A percentile compares a stretch with the other conserved stretches of the same genome.
phyloP scores from a whole-genome alignment of 2,888 invertebrate species.

The Augochlorella aurata region DNA sequence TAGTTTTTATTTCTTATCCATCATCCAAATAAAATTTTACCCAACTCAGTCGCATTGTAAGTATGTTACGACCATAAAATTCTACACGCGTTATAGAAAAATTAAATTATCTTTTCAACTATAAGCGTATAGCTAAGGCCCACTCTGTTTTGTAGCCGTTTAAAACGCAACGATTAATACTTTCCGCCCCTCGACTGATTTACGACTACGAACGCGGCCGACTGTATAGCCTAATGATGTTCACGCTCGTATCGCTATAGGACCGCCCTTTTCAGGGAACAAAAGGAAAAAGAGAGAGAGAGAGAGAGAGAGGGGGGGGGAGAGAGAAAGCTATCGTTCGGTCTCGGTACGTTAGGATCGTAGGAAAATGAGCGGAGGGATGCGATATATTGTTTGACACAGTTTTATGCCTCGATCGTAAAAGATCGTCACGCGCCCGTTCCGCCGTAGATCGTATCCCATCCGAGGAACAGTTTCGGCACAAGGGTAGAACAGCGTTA shows the following conservation, averaged over 20 bases:
- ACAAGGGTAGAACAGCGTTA: not conserved
- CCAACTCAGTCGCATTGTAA: too few relatives aligned
- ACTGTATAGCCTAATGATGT: constrained; percentile 12
- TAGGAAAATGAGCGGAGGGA: constrained; percentile 28
- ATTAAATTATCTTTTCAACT: too few relatives aligned
- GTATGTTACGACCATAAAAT: too few relatives aligned
- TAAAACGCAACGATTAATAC: not conserved
- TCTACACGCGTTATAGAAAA: too few relatives aligned
- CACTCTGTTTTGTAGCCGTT: too few relatives aligned
- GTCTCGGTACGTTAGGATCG: constrained; percentile 20
- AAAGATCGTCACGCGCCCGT: constrained; percentile 46
- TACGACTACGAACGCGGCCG: not conserved
- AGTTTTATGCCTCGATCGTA: constrained; percentile 52
- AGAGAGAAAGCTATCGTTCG: constrained; percentile 10
- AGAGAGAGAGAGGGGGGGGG: not conserved
- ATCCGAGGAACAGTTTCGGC: constrained; percentile 9
- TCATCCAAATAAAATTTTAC: too few relatives aligned
- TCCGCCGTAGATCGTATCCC: constrained; percentile 16
- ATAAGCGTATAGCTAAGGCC: too few relatives aligned
- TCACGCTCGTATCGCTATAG: not conserved
- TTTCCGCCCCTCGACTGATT: not conserved
- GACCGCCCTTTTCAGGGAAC: not conserved
- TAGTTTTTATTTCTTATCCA: too few relatives aligned
- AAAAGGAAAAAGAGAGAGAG: not conserved
- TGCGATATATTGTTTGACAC: constrained; percentile 41